Percentiles rank a stretch among this genome's conserved stretches.
Evolutionary conservation across 1,140 invertebrate genomes (phyloP).

Genomic region (Hylaeus anthracinus): DNA sequence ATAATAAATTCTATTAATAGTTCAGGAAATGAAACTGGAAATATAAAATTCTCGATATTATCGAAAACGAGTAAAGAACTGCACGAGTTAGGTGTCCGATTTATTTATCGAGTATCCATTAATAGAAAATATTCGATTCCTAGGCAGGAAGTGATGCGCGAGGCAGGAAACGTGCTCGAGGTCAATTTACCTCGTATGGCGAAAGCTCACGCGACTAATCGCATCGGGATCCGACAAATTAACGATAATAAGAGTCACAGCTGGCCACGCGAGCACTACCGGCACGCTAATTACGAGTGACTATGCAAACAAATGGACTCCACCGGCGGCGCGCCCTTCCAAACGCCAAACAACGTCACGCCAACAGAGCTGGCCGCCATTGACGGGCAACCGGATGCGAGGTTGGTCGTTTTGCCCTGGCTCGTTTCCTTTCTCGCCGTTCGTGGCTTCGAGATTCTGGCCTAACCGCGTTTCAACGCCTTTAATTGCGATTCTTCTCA

Average conservation of each 20-base stretch:
- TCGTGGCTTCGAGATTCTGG: slow-evolving; percentile 23
- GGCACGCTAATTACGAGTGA: slow-evolving; percentile 6
- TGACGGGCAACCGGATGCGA: slow-evolving; percentile 24
- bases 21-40: too few species aligned
- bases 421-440: slow-evolving; percentile 41
- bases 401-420: slow-evolving; percentile 15
- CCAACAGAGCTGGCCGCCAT: neutral
- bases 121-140: too few species aligned
- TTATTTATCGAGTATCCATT: too few species aligned
- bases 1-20: too few species aligned
- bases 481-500: slow-evolving; percentile 50
- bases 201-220: neutral
- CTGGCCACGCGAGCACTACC: too few species aligned
- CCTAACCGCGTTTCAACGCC: slow-evolving; percentile 36
- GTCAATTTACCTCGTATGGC: neutral
- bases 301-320: slow-evolving; percentile 19
- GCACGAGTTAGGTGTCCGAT: too few species aligned
- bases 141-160: neutral
- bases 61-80: too few species aligned
- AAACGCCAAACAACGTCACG: neutral
- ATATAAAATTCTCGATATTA: too few species aligned
- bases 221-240: neutral
- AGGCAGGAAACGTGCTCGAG: neutral
- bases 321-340: neutral
- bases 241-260: slow-evolving; percentile 1